A percentile compares a stretch with the other conserved stretches of the same genome.
Conservation (phyloP, 1,140 invertebrate species). For the Chelonus insularis region DNA sequence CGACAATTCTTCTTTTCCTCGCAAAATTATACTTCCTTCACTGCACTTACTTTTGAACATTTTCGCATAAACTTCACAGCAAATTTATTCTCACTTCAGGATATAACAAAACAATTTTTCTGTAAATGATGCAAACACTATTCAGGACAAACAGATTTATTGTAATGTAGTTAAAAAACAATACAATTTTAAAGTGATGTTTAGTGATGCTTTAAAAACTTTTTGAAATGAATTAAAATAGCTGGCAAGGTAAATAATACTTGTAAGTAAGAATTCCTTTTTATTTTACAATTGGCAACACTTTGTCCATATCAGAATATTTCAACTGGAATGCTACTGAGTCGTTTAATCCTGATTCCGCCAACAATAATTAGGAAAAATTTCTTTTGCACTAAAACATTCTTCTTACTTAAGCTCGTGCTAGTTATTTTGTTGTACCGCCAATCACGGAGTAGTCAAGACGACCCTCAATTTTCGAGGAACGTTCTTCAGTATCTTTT, state of each 20-base stretch:
- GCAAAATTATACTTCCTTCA: too few relatives aligned
- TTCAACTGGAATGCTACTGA: conserved; percentile 5
- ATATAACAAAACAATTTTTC: too few relatives aligned
- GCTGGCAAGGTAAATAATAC: background rate
- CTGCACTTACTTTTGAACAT: too few relatives aligned
- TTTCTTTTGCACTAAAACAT: background rate
- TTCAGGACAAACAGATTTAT: too few relatives aligned
- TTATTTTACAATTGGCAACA: background rate
- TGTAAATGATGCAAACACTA: too few relatives aligned
- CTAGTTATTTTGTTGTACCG: conserved; percentile 5
- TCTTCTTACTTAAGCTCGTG: conserved; percentile 11
- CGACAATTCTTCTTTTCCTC: too few relatives aligned
- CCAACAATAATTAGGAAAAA: conserved; percentile 17
- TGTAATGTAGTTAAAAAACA: too few relatives aligned
- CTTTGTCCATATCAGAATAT: too few relatives aligned
- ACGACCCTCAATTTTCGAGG: conserved; percentile 14
- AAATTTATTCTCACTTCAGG: too few relatives aligned
- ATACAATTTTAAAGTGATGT: too few relatives aligned
- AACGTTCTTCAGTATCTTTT: background rate
- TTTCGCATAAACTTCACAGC: too few relatives aligned
- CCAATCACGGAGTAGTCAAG: background rate
- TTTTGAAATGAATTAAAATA: background rate
- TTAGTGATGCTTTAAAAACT: too few relatives aligned
- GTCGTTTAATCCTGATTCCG: background rate
- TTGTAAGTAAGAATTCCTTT: background rate